Evolutionary conservation across 2,113 vertebrate species (phyloP).

Genomic region (Monopterus albus): DNA sequence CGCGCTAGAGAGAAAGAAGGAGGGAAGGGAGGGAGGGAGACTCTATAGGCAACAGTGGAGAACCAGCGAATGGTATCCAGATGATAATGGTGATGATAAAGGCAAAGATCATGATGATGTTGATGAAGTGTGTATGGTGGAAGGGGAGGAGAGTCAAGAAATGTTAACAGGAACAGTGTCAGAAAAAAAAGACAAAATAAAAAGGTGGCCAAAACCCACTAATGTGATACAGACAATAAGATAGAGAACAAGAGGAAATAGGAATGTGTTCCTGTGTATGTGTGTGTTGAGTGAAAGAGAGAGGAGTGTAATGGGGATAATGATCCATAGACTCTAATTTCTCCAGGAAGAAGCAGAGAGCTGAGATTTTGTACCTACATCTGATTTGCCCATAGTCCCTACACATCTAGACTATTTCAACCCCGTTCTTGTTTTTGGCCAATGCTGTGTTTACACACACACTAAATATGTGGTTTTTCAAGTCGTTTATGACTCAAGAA

Average conservation of each 20-base stretch:
- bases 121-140: slow-evolving; percentile 33
- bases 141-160: background rate
- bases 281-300: background rate
- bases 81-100: slow-evolving; percentile 67
- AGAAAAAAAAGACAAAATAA: background rate
- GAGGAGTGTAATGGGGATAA: slow-evolving; percentile 30
- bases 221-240: background rate
- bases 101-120: slow-evolving; percentile 48
- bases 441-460: slow-evolving; percentile 61
- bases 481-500: slow-evolving; percentile 63
- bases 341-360: slow-evolving; percentile 53
- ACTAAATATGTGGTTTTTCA: slow-evolving; percentile 61
- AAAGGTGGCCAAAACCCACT: slow-evolving; percentile 13
- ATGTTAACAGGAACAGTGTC: background rate
- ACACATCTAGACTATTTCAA: slow-evolving; percentile 69
- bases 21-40: slow-evolving; percentile 37
- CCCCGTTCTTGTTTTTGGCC: slow-evolving; percentile 57
- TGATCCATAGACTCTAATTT: slow-evolving; percentile 57
- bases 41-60: slow-evolving; percentile 56
- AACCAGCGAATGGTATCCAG: slow-evolving; percentile 69
- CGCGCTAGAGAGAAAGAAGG: slow-evolving; percentile 30
- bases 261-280: background rate
- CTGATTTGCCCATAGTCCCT: slow-evolving; percentile 40
- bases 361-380: slow-evolving; percentile 43
- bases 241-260: background rate